Conservation (phyloP, 2,113 vertebrate species). For the Otolemur garnettii region DNA sequence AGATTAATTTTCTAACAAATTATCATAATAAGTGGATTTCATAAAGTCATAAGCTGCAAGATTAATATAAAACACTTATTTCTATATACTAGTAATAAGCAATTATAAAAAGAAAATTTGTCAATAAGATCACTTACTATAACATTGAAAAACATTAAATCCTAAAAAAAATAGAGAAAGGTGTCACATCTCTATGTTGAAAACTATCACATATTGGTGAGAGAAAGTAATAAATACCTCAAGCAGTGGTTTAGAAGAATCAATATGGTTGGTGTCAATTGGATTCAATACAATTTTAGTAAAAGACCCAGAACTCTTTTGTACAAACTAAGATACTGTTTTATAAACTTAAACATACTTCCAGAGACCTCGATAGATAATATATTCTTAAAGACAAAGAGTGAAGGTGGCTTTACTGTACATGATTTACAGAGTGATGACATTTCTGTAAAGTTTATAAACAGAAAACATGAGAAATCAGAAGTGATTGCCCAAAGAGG, state of each 20-base stretch:
- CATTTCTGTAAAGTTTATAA: not conserved
- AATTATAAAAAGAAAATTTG: not conserved
- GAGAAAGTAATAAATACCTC: not conserved
- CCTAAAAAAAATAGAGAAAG: not conserved
- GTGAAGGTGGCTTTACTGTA: not conserved
- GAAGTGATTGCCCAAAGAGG: not conserved
- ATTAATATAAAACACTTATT: not conserved
- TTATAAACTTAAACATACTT: not conserved
- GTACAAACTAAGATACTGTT: not conserved
- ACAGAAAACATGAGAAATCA: not conserved
- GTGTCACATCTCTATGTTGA: not conserved
- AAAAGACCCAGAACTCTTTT: not conserved
- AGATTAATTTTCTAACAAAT: not conserved
- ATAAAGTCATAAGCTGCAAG: not conserved
- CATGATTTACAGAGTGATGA: not conserved
- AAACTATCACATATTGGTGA: not conserved
- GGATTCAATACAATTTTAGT: not conserved
- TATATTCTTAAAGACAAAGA: not conserved
- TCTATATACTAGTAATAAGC: not conserved
- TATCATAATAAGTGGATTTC: not conserved
- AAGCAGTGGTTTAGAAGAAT: not conserved
- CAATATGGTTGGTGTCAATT: not conserved
- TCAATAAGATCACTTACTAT: not conserved
- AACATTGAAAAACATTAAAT: not conserved
- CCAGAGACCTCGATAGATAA: not conserved